These are phyloP conservation scores for Gadus macrocephalus DNA, from an alignment of 2,113 vertebrate species.

Conservation along the genomic window DNA sequence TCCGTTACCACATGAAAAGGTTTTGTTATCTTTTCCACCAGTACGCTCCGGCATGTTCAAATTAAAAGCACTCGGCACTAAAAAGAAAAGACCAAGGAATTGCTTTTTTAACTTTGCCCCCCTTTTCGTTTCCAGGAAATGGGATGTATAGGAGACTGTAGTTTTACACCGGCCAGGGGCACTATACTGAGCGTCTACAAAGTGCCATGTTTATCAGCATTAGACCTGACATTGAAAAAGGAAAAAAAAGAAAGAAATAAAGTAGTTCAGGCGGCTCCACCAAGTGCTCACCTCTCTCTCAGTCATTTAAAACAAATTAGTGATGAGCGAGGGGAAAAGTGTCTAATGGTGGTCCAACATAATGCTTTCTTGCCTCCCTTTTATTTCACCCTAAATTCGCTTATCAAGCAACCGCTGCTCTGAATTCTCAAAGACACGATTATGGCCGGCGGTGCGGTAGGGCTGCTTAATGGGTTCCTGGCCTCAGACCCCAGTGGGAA, in stretches of 20 bases:
- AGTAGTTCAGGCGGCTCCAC: conserved; percentile 43
- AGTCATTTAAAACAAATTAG: conserved; percentile 73
- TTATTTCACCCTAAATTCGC: conserved; percentile 70
- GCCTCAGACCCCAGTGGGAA: conserved; percentile 75
- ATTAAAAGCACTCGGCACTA: too few relatives aligned
- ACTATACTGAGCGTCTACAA: conserved; percentile 36
- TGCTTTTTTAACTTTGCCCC: neutral
- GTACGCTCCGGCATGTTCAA: too few relatives aligned
- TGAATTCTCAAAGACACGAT: conserved; percentile 77
- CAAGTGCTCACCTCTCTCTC: conserved; percentile 61
- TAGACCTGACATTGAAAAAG: conserved; percentile 26
- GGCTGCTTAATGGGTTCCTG: conserved; percentile 75
- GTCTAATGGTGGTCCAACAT: conserved; percentile 62
- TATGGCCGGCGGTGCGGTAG: conserved; percentile 71
- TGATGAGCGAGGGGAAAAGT: conserved; percentile 49
- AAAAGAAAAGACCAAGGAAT: too few relatives aligned
- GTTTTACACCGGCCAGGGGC: conserved; percentile 36
- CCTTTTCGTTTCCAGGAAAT: conserved; percentile 14
- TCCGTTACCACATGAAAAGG: too few relatives aligned
- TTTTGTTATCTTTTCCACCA: too few relatives aligned
- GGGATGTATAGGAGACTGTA: conserved; percentile 43
- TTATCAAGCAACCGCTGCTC: conserved; percentile 72
- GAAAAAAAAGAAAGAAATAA: neutral
- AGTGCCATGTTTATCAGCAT: conserved; percentile 43
- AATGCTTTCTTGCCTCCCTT: conserved; percentile 50